Conservation (phyloP, 2,797 vertebrate genomes). For the Falco columbarius region DNA sequence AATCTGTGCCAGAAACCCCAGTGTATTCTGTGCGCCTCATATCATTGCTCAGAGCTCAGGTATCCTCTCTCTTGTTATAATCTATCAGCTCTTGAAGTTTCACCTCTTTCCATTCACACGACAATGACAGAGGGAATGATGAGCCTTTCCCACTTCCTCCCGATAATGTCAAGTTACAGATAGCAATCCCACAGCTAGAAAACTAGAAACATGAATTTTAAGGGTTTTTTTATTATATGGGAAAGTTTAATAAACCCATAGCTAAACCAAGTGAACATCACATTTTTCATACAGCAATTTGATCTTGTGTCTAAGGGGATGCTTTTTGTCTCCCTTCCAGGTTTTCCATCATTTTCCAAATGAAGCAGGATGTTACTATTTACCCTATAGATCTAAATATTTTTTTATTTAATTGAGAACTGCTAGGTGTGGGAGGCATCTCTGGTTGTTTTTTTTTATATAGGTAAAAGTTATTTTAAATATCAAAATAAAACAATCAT, state of each 20-base stretch:
- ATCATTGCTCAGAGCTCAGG: background rate
- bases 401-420: background rate
- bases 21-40: fast-evolving
- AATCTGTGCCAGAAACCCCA: background rate
- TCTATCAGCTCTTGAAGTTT: background rate
- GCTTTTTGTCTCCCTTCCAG: background rate
- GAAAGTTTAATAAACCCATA: background rate
- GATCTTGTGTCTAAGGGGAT: background rate
- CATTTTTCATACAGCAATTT: background rate
- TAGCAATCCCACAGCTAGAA: background rate
- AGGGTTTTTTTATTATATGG: background rate
- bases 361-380: background rate
- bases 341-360: background rate
- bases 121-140: background rate
- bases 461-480: background rate
- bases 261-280: background rate
- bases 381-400: background rate
- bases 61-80: background rate
- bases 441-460: too few relatives aligned
- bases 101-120: background rate
- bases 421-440: background rate
- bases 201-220: background rate
- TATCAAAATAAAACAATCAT: background rate
- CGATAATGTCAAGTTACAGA: background rate
- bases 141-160: background rate